Evolutionary conservation across 2,797 vertebrate species (phyloP).

Genomic region (Ctenosaura bakeri): DNA sequence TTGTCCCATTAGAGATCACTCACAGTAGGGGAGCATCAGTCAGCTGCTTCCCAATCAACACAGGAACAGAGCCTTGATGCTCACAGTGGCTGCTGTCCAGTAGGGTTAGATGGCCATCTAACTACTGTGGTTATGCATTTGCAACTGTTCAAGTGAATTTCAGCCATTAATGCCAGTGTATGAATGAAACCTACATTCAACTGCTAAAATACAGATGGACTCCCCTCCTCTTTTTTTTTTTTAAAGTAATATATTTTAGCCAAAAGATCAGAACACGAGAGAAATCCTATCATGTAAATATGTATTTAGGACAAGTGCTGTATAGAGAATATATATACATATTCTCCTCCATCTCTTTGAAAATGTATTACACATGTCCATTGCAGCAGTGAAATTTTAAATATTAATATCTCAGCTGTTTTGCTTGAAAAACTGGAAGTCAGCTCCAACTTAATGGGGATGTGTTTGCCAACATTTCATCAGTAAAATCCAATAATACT

Average conservation of each 20-base stretch:
- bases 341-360: slow-evolving; percentile 66
- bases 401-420: slow-evolving; percentile 77
- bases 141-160: no score
- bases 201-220: slow-evolving; percentile 68
- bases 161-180: slow-evolving; percentile 57
- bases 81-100: no score
- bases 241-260: slow-evolving; percentile 70
- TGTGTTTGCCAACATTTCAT: not conserved
- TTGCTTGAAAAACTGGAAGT: not conserved
- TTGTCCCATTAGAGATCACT: no score
- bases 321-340: slow-evolving; percentile 69
- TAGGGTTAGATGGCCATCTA: no score
- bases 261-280: slow-evolving; percentile 68
- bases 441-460: slow-evolving; percentile 1
- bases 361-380: slow-evolving; percentile 75
- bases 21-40: no score
- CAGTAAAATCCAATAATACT: not conserved
- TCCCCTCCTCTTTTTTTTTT: slow-evolving; percentile 51
- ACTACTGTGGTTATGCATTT: no score
- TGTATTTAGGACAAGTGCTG: slow-evolving; percentile 77
- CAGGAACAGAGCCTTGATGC: no score
- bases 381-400: slow-evolving; percentile 71
- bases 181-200: slow-evolving; percentile 65
- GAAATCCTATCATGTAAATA: slow-evolving; percentile 70
- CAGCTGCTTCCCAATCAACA: no score